These are phyloP conservation scores for Glomeris marginata DNA, from an alignment of 2,888 invertebrate genomes.

Conservation along the genomic window DNA sequence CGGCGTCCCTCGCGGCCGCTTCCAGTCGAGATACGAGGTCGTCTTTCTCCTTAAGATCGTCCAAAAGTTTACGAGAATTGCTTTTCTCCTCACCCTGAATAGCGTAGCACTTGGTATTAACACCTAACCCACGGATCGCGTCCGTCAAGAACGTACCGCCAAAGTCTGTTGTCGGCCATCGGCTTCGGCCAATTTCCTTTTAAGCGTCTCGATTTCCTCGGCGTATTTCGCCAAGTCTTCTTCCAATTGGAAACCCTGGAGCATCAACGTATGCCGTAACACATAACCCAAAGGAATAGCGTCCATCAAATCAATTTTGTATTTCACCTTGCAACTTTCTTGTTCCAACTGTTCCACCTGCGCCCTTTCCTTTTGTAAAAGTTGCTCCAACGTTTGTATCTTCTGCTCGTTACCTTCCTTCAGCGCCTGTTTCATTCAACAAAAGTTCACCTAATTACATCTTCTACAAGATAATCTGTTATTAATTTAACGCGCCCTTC, in stretches of 20 bases:
- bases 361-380: constrained; percentile 33
- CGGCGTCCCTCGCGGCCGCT: no score
- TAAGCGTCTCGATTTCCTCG: constrained; percentile 35
- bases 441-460: no score
- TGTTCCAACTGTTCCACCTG: constrained; percentile 35
- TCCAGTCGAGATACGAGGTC: no score
- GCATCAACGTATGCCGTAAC: no score
- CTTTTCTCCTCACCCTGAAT: neutral
- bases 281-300: no score
- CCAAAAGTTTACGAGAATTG: neutral
- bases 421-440: constrained; percentile 1
- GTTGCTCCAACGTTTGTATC: constrained; percentile 37
- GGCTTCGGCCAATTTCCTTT: constrained; percentile 39
- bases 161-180: constrained; percentile 13
- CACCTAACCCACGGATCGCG: no score
- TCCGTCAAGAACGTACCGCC: neutral
- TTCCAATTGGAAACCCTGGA: constrained; percentile 41
- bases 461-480: no score
- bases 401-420: constrained; percentile 20
- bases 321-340: constrained; percentile 25
- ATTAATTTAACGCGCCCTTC: no score
- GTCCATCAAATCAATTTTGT: no score
- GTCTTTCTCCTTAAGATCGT: neutral
- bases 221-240: constrained; percentile 37
- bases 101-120: no score